These are phyloP conservation scores for Smithornis capensis DNA, from an alignment of 2,113 vertebrate species.

Conservation along the genomic window DNA sequence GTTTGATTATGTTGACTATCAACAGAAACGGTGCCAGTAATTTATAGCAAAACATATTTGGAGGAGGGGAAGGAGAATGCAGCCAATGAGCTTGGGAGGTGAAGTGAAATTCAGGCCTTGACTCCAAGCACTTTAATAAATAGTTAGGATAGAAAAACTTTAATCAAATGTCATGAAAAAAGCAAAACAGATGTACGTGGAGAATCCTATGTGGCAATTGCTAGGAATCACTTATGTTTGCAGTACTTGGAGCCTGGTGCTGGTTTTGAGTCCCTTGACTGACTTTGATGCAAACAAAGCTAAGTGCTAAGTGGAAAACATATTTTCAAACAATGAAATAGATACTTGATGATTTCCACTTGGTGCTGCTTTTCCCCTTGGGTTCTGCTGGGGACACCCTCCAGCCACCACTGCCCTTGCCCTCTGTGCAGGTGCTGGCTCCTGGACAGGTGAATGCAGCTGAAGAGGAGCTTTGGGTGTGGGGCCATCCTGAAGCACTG, in stretches of 20 bases:
- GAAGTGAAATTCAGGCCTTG: slow-evolving; percentile 49
- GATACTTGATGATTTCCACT: not conserved
- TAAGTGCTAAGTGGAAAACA: not conserved
- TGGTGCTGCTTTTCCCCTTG: not conserved
- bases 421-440: not conserved
- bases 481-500: not conserved
- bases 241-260: not conserved
- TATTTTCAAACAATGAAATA: not conserved
- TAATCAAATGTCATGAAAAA: slow-evolving; percentile 44
- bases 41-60: slow-evolving; percentile 80
- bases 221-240: not conserved
- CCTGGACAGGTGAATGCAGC: not conserved
- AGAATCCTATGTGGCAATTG: not conserved
- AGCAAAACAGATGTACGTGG: slow-evolving; percentile 11
- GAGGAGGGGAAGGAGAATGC: slow-evolving; percentile 46
- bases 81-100: slow-evolving; percentile 47
- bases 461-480: not conserved
- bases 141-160: slow-evolving; percentile 12
- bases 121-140: slow-evolving; percentile 62
- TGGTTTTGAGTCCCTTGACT: not conserved
- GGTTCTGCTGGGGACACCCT: not conserved
- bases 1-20: slow-evolving; percentile 84
- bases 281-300: not conserved
- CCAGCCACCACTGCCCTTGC: rapidly evolving
- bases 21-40: slow-evolving; percentile 81